A percentile compares a stretch with the other conserved stretches of the same genome.
Evolutionary conservation across 2,113 vertebrate genomes (phyloP).

Genomic region (Dipodomys merriami): DNA sequence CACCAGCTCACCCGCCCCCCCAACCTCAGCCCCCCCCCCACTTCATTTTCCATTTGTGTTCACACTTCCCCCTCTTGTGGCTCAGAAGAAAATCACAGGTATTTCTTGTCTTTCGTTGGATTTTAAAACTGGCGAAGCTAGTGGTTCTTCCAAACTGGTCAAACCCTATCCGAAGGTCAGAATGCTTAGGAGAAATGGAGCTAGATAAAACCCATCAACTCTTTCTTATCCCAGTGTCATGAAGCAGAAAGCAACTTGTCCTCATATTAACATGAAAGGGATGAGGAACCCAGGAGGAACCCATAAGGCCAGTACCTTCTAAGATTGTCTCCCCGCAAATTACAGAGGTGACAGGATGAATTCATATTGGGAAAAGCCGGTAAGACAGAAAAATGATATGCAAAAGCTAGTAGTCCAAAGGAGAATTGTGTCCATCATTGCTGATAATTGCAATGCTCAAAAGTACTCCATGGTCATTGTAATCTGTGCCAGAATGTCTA

Average conservation of each 20-base stretch:
- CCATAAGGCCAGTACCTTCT: background rate
- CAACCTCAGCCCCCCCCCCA: no score
- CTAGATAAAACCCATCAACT: background rate
- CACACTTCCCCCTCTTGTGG: slow-evolving; percentile 89
- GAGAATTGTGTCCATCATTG: background rate
- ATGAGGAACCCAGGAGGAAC: background rate
- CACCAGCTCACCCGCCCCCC: no score
- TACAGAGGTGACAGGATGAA: background rate
- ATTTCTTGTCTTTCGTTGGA: background rate
- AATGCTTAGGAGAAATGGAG: background rate
- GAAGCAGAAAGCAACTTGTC: background rate
- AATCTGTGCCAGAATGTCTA: background rate
- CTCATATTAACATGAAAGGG: background rate
- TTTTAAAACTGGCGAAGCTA: background rate
- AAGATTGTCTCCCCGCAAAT: background rate
- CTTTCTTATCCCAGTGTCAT: background rate
- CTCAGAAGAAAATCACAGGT: slow-evolving; percentile 85
- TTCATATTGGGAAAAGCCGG: background rate
- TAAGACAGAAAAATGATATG: background rate
- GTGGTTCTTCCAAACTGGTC: background rate
- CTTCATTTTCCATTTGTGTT: slow-evolving; percentile 82
- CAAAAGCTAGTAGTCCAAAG: background rate
- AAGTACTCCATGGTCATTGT: no score
- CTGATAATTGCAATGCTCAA: background rate
- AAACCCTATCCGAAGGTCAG: background rate